Conservation (phyloP, 53 echinoderm and acorn worm genomes). For the Temnopleurus reevesii region DNA sequence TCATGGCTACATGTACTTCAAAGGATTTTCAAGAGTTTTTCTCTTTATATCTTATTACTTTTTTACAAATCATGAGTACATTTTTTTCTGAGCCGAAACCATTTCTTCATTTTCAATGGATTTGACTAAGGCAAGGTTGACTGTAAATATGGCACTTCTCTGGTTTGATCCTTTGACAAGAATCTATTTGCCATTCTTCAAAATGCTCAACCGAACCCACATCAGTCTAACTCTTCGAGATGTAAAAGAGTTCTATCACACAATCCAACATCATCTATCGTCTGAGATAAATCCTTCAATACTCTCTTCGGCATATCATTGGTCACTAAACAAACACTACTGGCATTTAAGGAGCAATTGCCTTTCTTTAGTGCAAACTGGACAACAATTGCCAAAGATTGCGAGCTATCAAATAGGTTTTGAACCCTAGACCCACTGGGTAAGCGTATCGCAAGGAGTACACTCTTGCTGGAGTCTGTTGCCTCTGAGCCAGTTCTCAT, state of each 20-base stretch:
- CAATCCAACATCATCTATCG: neutral
- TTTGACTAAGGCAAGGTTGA: no score
- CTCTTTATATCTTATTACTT: no score
- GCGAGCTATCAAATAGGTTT: neutral
- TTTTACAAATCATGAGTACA: no score
- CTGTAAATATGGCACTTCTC: no score
- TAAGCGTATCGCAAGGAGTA: conserved; percentile 46
- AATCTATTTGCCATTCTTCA: no score
- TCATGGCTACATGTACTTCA: no score
- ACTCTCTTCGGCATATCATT: conserved; percentile 51
- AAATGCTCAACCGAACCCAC: neutral
- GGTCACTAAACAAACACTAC: conserved; percentile 9
- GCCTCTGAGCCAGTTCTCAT: neutral
- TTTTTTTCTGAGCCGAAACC: no score
- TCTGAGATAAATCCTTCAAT: neutral
- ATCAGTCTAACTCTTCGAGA: conserved; percentile 32
- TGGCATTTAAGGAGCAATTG: neutral
- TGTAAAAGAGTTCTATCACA: conserved; percentile 17
- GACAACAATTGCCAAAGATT: neutral
- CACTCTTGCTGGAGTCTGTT: neutral
- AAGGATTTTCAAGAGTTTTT: no score
- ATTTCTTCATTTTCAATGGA: no score
- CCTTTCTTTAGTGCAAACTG: conserved; percentile 12
- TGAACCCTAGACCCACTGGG: conserved; percentile 34
- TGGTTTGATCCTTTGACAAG: no score